These are phyloP conservation scores for Hermodice carunculata DNA, from an alignment of 2,888 invertebrate species.

Conservation along the genomic window DNA sequence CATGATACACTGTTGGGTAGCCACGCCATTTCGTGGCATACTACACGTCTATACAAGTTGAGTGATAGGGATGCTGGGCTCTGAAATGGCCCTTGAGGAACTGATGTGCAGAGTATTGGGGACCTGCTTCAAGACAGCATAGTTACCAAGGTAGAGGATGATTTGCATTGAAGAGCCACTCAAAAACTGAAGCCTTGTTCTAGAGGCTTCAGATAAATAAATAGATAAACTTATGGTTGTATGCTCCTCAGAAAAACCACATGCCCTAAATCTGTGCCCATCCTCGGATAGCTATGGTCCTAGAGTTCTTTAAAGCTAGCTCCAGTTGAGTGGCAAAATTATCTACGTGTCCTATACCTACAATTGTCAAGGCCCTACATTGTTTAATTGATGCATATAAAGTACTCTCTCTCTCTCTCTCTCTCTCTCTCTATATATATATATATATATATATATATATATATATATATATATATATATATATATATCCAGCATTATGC, in stretches of 20 bases:
- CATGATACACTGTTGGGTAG: constrained; percentile 13
- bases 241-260: constrained; percentile 28
- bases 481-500: too few relatives aligned
- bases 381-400: too few relatives aligned
- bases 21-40: constrained; percentile 38
- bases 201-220: too few relatives aligned
- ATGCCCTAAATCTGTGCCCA: constrained; percentile 17
- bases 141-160: constrained; percentile 43
- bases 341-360: constrained; percentile 26
- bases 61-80: constrained; percentile 23
- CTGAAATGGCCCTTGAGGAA: constrained; percentile 11
- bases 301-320: constrained; percentile 35
- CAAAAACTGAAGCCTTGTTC: too few relatives aligned
- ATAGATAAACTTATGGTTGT: constrained; percentile 30
- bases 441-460: too few relatives aligned
- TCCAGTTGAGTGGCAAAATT: constrained; percentile 35
- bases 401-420: background rate
- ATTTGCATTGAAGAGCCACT: constrained; percentile 43
- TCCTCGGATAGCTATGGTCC: constrained; percentile 42
- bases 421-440: too few relatives aligned
- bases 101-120: constrained; percentile 23
- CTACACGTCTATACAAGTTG: constrained; percentile 33
- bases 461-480: too few relatives aligned
- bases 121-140: constrained; percentile 36
- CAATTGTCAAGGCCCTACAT: constrained; percentile 27